Percentiles rank a stretch among this genome's conserved stretches.
Conservation (phyloP, 1,140 invertebrate genomes). For the Cecropterus lyciades region DNA sequence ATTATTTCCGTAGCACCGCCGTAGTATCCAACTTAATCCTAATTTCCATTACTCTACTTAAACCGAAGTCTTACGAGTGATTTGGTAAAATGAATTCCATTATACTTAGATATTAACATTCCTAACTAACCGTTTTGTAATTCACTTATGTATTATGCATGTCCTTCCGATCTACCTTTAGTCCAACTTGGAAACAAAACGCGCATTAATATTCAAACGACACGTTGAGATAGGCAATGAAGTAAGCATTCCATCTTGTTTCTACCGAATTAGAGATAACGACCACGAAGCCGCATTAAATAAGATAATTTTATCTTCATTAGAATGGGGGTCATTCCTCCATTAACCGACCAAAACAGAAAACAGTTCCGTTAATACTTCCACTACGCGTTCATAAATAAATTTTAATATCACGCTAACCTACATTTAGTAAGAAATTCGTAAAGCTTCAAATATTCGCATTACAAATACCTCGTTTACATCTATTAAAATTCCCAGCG, state of each 20-base stretch:
- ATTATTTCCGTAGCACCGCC: too few relatives aligned
- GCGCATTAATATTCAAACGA: slow-evolving; percentile 24
- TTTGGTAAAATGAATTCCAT: too few relatives aligned
- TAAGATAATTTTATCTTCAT: slow-evolving; percentile 52
- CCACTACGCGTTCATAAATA: neutral
- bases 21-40: too few relatives aligned
- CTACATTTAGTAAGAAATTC: slow-evolving; percentile 18
- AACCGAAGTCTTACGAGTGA: too few relatives aligned
- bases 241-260: slow-evolving; percentile 41
- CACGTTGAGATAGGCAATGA: slow-evolving; percentile 36
- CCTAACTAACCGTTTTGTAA: too few relatives aligned
- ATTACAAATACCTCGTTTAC: neutral
- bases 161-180: too few relatives aligned
- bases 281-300: slow-evolving; percentile 41
- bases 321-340: slow-evolving; percentile 36
- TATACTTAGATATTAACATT: too few relatives aligned
- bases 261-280: slow-evolving; percentile 52
- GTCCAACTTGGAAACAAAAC: slow-evolving; percentile 24
- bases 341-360: slow-evolving; percentile 22
- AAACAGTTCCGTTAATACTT: slow-evolving; percentile 14
- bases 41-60: too few relatives aligned
- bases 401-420: slow-evolving; percentile 11
- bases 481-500: neutral
- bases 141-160: too few relatives aligned
- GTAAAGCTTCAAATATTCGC: neutral